phyloP scores from a whole-genome alignment of 2,113 vertebrate genomes.

The Paracanthobrama guichenoti region DNA sequence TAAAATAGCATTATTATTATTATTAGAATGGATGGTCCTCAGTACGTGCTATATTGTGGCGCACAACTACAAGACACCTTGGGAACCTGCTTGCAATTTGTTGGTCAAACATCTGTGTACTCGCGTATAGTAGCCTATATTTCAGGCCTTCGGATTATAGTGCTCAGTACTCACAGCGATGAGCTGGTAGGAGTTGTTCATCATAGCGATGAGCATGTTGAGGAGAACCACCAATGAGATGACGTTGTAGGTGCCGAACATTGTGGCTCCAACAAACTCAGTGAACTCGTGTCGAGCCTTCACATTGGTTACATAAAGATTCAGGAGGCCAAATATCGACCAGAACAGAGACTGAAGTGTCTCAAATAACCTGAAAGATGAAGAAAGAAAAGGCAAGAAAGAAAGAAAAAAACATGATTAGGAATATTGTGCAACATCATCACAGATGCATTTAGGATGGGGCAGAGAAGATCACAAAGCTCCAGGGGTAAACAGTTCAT shows the following conservation, averaged over 20 bases:
- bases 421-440: conserved; percentile 2
- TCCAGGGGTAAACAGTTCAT: conserved; percentile 24
- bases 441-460: not conserved
- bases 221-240: conserved; percentile 96
- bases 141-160: not conserved
- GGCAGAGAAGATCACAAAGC: not conserved
- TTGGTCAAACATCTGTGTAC: not conserved
- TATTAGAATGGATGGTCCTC: not conserved
- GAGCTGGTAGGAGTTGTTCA: conserved; percentile 99
- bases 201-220: conserved; percentile 99
- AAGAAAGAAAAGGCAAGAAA: conserved; percentile 36
- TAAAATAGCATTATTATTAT: too few species aligned
- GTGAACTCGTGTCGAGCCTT: conserved; percentile 96
- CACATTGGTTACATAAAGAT: conserved; percentile 95
- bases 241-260: conserved; percentile 97
- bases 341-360: conserved; percentile 97
- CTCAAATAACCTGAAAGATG: conserved; percentile 85
- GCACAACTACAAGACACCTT: too few species aligned
- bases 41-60: too few species aligned
- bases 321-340: conserved; percentile 93
- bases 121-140: not conserved
- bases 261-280: conserved; percentile 93
- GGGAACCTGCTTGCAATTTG: not conserved
- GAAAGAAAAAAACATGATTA: not conserved
- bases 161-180: conserved; percentile 81